Evolutionary conservation across 2,888 invertebrate genomes (phyloP).

Genomic region (Acheta domesticus): DNA sequence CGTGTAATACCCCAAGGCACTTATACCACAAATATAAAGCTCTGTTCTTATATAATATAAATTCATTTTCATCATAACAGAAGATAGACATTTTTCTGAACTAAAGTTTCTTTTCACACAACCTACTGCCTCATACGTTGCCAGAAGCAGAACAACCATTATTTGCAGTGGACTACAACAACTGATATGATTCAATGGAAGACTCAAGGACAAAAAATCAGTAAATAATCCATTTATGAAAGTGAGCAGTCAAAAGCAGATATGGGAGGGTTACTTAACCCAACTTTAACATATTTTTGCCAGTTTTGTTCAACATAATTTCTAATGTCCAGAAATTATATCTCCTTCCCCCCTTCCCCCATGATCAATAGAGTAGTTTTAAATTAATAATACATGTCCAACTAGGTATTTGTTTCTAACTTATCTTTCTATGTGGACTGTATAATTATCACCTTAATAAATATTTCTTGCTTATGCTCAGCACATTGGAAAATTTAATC

Average conservation of each 20-base stretch:
- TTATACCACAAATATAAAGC: constrained; percentile 12
- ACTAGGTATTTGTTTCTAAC: background rate
- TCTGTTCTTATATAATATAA: background rate
- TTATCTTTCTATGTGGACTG: background rate
- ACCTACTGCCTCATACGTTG: background rate
- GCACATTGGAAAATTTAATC: background rate
- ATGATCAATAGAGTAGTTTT: too few relatives aligned
- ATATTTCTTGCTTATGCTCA: background rate
- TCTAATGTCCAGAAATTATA: too few relatives aligned
- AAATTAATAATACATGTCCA: background rate
- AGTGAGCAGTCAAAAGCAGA: too few relatives aligned
- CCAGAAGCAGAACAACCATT: background rate
- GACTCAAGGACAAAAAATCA: background rate
- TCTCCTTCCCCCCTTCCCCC: too few relatives aligned
- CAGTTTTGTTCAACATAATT: too few relatives aligned
- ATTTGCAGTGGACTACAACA: background rate
- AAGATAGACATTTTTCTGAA: background rate
- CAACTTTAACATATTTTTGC: too few relatives aligned
- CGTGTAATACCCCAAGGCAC: background rate
- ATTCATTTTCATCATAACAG: background rate
- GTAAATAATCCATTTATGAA: background rate
- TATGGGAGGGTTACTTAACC: too few relatives aligned
- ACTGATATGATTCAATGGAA: background rate
- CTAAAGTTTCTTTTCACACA: background rate
- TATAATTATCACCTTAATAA: background rate